Percentiles rank a stretch among this genome's conserved stretches.
Conservation (phyloP, 2,888 invertebrate species). For the Neoitamus cyanurus region DNA sequence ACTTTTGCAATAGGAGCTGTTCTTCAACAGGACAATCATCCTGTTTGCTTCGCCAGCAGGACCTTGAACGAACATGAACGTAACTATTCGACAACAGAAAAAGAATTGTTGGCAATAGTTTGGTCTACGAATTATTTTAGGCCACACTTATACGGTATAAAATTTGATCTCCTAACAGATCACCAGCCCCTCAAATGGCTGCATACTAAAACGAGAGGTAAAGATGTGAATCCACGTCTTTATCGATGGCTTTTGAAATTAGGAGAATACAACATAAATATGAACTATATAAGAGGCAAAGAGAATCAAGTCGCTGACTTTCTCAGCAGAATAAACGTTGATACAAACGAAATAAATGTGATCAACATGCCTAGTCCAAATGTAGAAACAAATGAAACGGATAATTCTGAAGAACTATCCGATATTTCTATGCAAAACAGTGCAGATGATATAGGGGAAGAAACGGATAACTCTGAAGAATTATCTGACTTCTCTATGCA, state of each 20-base stretch:
- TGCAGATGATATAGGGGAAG: too few relatives aligned
- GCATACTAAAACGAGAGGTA: background rate
- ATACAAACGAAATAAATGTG: too few relatives aligned
- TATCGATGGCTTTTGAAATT: conserved; percentile 53
- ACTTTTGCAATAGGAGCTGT: background rate
- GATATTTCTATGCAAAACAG: too few relatives aligned
- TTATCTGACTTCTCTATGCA: background rate
- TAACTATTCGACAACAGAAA: background rate
- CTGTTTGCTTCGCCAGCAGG: background rate
- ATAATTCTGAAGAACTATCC: too few relatives aligned
- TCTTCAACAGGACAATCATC: background rate
- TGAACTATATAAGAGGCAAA: conserved; percentile 52
- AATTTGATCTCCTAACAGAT: background rate
- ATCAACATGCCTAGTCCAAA: too few relatives aligned
- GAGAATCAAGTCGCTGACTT: conserved; percentile 52
- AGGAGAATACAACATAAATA: too few relatives aligned
- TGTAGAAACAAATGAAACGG: background rate
- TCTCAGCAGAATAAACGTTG: too few relatives aligned
- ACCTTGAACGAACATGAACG: background rate
- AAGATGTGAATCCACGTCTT: conserved; percentile 6
- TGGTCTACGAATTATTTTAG: too few relatives aligned
- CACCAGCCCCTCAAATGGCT: background rate
- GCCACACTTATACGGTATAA: too few relatives aligned
- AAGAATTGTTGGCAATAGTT: background rate
- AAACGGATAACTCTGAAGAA: background rate